These are phyloP conservation scores for Tridacna crocea DNA, from an alignment of 2,888 invertebrate species.

Conservation along the genomic window DNA sequence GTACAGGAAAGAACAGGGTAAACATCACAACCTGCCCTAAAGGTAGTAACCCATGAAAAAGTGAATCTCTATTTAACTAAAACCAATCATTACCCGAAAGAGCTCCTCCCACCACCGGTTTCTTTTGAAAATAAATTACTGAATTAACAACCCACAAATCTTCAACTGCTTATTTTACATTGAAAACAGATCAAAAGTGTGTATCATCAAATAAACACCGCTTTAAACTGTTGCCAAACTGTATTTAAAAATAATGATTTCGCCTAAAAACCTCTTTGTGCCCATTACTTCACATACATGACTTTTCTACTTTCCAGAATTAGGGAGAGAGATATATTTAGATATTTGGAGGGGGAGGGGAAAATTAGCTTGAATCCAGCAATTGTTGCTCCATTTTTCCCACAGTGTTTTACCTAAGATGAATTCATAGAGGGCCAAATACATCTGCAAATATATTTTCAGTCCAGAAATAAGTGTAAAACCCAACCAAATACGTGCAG, in stretches of 20 bases:
- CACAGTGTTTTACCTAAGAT: no score
- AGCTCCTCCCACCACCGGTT: slow-evolving; percentile 37
- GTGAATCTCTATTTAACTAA: slow-evolving; percentile 13
- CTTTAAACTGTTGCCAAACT: slow-evolving; percentile 21
- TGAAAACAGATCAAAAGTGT: slow-evolving; percentile 36
- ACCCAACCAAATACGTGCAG: no score
- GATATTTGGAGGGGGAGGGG: no score
- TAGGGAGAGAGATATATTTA: no score
- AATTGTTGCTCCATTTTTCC: no score
- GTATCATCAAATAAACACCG: slow-evolving; percentile 21
- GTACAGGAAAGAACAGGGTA: neutral
- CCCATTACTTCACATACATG: neutral
- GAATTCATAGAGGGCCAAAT: no score
- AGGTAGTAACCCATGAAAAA: slow-evolving; percentile 19
- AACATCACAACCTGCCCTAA: neutral
- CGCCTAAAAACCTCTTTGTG: neutral
- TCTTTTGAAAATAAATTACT: slow-evolving; percentile 53
- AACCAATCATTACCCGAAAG: slow-evolving; percentile 27
- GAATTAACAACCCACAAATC: slow-evolving; percentile 48
- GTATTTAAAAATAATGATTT: slow-evolving; percentile 11
- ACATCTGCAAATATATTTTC: no score
- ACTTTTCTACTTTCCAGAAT: no score
- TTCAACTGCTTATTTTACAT: slow-evolving; percentile 47
- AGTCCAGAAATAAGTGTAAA: no score
- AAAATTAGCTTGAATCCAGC: no score